Conservation (phyloP, 2,888 invertebrate species). For the Labia minor region DNA sequence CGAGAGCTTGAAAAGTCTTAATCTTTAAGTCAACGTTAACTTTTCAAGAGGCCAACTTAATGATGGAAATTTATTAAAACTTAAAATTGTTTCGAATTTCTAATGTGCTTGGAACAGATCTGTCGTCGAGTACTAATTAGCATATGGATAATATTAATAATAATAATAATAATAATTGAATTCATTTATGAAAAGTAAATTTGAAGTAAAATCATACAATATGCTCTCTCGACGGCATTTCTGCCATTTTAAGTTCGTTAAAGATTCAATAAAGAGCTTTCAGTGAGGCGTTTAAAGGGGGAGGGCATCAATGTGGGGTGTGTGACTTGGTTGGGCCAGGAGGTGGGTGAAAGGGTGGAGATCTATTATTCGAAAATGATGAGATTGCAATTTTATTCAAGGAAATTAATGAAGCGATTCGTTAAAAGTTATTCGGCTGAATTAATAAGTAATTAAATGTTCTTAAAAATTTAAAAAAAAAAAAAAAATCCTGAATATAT, state of each 20-base stretch:
- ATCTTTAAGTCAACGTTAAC: background rate
- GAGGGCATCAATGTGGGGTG: too few relatives aligned
- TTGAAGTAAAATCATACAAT: background rate
- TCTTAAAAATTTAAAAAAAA: background rate
- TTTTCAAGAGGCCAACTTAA: background rate
- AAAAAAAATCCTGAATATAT: background rate
- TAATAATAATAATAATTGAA: background rate
- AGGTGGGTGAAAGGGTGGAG: too few relatives aligned
- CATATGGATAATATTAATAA: background rate
- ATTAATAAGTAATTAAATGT: constrained; percentile 13
- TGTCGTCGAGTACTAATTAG: too few relatives aligned
- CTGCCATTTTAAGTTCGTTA: background rate
- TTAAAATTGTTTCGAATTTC: background rate
- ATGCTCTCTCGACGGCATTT: background rate
- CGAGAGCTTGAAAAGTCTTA: background rate
- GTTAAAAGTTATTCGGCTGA: constrained; percentile 13
- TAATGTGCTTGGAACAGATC: background rate
- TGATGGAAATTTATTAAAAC: constrained; percentile 13
- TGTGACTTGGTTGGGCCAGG: too few relatives aligned
- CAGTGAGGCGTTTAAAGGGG: background rate
- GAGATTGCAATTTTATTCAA: constrained; percentile 13
- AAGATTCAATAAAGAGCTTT: constrained; percentile 7
- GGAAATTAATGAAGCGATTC: constrained; percentile 6
- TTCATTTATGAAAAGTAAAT: background rate
- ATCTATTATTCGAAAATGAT: constrained; percentile 8